phyloP scores from a whole-genome alignment of 1,140 invertebrate species.

The Polypedilum vanderplanki region DNA sequence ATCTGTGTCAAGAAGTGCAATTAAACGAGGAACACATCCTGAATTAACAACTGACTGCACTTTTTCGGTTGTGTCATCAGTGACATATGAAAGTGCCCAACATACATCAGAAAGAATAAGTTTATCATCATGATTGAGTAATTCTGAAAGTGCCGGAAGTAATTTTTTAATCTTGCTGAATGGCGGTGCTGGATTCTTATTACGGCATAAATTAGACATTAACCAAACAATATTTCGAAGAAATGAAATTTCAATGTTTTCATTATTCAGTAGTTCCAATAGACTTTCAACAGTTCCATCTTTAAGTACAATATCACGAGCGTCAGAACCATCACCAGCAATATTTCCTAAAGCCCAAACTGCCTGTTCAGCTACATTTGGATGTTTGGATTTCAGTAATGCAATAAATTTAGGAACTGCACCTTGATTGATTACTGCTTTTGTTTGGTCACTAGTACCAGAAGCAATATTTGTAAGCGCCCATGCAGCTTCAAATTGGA shows the following conservation, averaged over 20 bases:
- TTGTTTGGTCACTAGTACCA: constrained; percentile 84
- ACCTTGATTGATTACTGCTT: constrained; percentile 74
- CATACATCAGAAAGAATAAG: constrained; percentile 85
- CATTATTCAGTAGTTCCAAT: constrained; percentile 58
- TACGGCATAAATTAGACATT: constrained; percentile 85
- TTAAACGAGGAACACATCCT: constrained; percentile 66
- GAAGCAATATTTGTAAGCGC: constrained; percentile 97
- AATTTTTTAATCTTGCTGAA: constrained; percentile 71
- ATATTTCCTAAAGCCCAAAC: constrained; percentile 98
- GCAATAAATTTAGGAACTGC: constrained; percentile 80
- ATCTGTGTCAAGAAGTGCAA: constrained; percentile 62
- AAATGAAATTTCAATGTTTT: constrained; percentile 42
- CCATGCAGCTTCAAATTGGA: constrained; percentile 98
- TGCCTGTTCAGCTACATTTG: constrained; percentile 85
- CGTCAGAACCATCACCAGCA: constrained; percentile 76
- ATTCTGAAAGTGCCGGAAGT: constrained; percentile 68
- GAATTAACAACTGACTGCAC: constrained; percentile 76
- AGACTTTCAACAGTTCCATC: constrained; percentile 58
- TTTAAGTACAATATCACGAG: constrained; percentile 67
- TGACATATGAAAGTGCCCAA: constrained; percentile 95
- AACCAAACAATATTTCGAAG: constrained; percentile 75
- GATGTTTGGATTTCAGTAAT: constrained; percentile 64
- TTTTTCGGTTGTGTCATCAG: constrained; percentile 88
- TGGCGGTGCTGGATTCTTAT: constrained; percentile 80
- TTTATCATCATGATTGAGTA: constrained; percentile 67